Conservation (phyloP, 2,113 vertebrate genomes). For the Menura novaehollandiae region DNA sequence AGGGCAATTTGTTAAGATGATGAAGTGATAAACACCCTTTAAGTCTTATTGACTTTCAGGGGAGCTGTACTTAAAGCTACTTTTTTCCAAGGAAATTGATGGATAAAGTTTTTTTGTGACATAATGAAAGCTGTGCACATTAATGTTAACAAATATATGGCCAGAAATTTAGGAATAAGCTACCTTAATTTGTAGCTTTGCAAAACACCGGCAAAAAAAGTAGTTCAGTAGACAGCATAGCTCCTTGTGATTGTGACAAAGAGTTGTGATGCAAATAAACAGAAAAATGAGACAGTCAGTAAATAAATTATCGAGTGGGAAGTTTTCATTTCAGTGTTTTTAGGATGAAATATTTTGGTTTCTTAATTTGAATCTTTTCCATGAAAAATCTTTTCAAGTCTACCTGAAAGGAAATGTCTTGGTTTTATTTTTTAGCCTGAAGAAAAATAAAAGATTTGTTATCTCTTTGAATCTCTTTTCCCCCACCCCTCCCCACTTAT, state of each 20-base stretch:
- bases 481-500: rapidly evolving
- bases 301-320: neutral
- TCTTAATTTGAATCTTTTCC: neutral
- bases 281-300: neutral
- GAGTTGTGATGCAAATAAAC: neutral
- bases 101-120: neutral
- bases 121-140: neutral
- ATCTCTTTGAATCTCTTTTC: neutral
- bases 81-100: neutral
- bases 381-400: neutral
- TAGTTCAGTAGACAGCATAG: neutral
- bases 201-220: neutral
- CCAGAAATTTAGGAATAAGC: neutral
- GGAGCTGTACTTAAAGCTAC: neutral
- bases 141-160: neutral
- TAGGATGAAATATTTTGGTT: neutral
- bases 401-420: neutral
- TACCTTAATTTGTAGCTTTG: neutral
- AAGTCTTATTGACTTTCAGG: neutral
- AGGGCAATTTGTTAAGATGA: neutral
- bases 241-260: neutral
- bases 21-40: neutral
- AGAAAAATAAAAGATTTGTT: neutral
- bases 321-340: neutral
- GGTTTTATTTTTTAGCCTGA: neutral